These are phyloP conservation scores for Siniperca obscura DNA, from an alignment of 2,797 vertebrate species.

Conservation along the genomic window DNA sequence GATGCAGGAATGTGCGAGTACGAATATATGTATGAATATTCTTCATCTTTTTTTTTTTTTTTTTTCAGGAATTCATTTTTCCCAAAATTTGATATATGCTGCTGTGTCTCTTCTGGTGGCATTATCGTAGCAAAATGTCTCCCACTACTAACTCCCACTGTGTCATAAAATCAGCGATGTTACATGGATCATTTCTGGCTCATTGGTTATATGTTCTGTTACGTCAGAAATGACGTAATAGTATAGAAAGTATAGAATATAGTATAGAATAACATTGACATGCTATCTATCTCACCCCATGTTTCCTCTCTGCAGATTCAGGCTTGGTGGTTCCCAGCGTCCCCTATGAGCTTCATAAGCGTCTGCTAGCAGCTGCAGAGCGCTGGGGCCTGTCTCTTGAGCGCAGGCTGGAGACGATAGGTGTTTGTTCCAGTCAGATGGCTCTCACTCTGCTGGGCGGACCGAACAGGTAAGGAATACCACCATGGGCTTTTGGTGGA, in stretches of 20 bases:
- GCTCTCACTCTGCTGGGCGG: conserved; percentile 93
- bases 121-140: neutral
- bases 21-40: neutral
- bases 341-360: conserved; percentile 90
- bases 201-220: neutral
- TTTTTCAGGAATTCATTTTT: neutral
- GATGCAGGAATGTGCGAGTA: neutral
- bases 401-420: conserved; percentile 91
- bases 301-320: conserved; percentile 66
- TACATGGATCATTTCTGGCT: neutral
- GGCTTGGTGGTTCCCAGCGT: conserved; percentile 94
- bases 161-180: neutral
- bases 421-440: conserved; percentile 95
- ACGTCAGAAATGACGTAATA: neutral
- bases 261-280: neutral
- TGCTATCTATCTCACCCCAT: neutral
- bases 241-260: neutral
- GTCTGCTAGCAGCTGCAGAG: conserved; percentile 88
- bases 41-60: neutral
- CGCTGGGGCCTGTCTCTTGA: conserved; percentile 90
- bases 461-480: conserved; percentile 89
- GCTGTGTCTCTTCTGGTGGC: neutral
- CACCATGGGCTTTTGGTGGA: neutral
- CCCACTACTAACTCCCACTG: neutral
- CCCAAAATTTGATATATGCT: neutral